A percentile compares a stretch with the other conserved stretches of the same genome.
Evolutionary conservation across 2,888 invertebrate species (phyloP).

Genomic region (Cantharis flavilabris): DNA sequence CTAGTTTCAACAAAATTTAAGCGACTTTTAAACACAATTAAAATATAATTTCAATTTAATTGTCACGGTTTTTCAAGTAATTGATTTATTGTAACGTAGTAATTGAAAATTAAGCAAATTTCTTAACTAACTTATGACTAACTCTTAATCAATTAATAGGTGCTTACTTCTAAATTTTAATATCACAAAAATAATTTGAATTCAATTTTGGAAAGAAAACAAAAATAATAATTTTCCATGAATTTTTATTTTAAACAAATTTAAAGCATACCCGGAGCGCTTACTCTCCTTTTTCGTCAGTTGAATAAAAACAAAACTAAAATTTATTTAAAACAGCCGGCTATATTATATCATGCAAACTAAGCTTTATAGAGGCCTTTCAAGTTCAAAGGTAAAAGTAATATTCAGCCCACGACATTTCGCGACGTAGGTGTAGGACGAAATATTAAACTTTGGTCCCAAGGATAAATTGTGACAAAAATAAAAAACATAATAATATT

Average conservation of each 20-base stretch:
- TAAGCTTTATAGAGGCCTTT: not conserved
- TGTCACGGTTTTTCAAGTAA: not conserved
- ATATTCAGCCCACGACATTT: not conserved
- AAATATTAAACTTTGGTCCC: not conserved
- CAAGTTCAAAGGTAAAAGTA: not conserved
- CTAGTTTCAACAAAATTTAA: not conserved
- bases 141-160: not conserved
- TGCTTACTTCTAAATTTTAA: not conserved
- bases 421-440: not conserved
- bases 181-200: not conserved
- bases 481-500: not conserved
- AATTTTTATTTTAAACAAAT: too few relatives aligned
- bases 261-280: too few relatives aligned
- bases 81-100: not conserved
- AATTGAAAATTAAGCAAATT: not conserved
- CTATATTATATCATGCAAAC: not conserved
- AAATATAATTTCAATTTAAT: not conserved
- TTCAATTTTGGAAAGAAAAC: not conserved
- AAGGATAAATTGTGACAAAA: not conserved
- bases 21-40: not conserved
- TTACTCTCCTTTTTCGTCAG: not conserved
- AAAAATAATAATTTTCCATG: not conserved
- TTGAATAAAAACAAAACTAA: not conserved
- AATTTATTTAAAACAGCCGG: not conserved
- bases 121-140: not conserved